Evolutionary conservation across 2,888 invertebrate genomes (phyloP).

Genomic region (Lomographa bimaculata): DNA sequence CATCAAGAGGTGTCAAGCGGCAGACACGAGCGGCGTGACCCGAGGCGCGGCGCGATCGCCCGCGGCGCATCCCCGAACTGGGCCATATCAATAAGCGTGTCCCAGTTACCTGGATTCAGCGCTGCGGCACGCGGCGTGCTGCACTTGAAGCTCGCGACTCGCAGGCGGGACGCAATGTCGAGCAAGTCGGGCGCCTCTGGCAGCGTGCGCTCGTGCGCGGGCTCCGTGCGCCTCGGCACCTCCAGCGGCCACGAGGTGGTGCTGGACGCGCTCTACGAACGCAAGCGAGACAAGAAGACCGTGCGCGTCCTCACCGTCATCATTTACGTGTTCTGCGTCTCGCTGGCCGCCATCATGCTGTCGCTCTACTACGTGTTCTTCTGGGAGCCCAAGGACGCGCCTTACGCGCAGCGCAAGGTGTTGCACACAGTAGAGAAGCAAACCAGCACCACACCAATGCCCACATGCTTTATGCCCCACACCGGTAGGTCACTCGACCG

Average conservation of each 20-base stretch:
- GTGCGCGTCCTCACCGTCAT: conserved; percentile 96
- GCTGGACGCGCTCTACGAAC: conserved; percentile 90
- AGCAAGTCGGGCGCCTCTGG: conserved; percentile 81
- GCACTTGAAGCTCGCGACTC: no score
- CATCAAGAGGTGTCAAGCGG: conserved; percentile 75
- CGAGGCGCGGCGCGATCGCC: conserved; percentile 50
- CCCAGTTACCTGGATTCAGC: conserved; percentile 70
- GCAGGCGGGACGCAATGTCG: conserved; percentile 76
- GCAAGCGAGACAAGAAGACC: conserved; percentile 93
- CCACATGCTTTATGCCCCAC: conserved; percentile 82
- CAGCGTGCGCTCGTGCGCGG: conserved; percentile 77
- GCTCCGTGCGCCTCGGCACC: conserved; percentile 69
- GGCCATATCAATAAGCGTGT: conserved; percentile 79
- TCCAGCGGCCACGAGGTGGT: conserved; percentile 83
- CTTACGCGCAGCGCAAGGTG: conserved; percentile 79
- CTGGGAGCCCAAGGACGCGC: conserved; percentile 91
- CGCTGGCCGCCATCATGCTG: conserved; percentile 95
- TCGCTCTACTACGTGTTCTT: conserved; percentile 97
- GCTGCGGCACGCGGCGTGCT: conserved; percentile 43
- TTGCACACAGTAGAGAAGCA: conserved; percentile 76
- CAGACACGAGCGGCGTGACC: conserved; percentile 77
- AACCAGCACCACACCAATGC: conserved; percentile 80
- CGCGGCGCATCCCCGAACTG: conserved; percentile 70
- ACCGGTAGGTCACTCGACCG: conserved; percentile 77
- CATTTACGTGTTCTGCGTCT: conserved; percentile 97